These are phyloP conservation scores for Intoshia linei DNA, from an alignment of 1,140 invertebrate species.

Conservation along the genomic window DNA sequence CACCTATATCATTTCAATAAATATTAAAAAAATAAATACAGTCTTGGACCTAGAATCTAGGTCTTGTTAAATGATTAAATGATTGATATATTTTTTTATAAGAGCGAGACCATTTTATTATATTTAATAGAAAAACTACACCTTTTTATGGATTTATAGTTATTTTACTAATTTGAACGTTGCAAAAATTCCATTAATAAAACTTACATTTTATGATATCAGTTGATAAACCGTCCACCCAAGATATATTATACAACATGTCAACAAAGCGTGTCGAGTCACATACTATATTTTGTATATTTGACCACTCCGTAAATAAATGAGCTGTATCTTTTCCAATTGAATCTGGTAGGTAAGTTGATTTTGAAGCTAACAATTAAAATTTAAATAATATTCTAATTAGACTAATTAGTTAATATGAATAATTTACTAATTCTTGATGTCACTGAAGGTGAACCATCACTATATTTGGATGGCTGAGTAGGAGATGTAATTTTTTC, in stretches of 20 bases:
- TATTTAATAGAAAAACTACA: not conserved
- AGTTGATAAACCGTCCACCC: conserved; percentile 18
- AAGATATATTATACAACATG: conserved; percentile 20
- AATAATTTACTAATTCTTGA: no score
- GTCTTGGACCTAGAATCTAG: conserved; percentile 8
- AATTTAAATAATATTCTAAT: not conserved
- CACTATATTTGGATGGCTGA: no score
- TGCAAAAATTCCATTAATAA: not conserved
- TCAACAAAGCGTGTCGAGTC: conserved; percentile 21
- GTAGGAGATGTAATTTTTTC: no score
- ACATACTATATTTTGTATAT: conserved; percentile 15
- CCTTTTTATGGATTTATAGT: not conserved
- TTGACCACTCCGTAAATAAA: conserved; percentile 12
- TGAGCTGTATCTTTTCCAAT: not conserved
- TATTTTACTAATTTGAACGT: not conserved
- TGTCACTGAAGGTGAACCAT: conserved; percentile 15
- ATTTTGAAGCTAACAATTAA: no score
- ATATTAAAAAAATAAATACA: no score
- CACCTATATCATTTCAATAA: no score
- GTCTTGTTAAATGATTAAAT: conserved; percentile 4
- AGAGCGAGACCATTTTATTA: not conserved
- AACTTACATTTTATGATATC: conserved; percentile 14
- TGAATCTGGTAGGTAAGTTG: not conserved
- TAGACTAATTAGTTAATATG: no score
- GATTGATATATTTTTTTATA: not conserved